A percentile compares a stretch with the other conserved stretches of the same genome.
phyloP scores from a whole-genome alignment of 1,140 invertebrate genomes.

The Probaryconus sp. region DNA sequence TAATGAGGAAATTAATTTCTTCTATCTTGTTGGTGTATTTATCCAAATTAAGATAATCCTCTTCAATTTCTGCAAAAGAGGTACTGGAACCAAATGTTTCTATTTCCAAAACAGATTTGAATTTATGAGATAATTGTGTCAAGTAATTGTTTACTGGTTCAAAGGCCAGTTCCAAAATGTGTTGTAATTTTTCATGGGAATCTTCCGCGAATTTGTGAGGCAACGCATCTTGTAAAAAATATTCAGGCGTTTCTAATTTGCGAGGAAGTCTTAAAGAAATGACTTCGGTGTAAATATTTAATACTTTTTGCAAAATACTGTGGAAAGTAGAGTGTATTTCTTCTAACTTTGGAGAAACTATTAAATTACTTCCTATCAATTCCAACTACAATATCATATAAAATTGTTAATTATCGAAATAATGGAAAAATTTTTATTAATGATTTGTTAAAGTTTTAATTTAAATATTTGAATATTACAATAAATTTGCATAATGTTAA shows the following conservation, averaged over 20 bases:
- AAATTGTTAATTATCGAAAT: too few species aligned
- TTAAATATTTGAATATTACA: too few species aligned
- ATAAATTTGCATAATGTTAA: too few species aligned
- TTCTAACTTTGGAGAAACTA: slow-evolving; percentile 69
- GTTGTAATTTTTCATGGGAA: slow-evolving; percentile 64
- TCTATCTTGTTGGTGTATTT: slow-evolving; percentile 80
- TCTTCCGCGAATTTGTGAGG: slow-evolving; percentile 65
- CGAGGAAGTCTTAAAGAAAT: slow-evolving; percentile 75
- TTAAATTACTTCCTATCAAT: slow-evolving; percentile 71
- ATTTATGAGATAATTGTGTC: slow-evolving; percentile 65
- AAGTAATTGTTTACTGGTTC: slow-evolving; percentile 71
- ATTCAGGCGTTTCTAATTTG: slow-evolving; percentile 44
- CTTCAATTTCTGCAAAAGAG: too few species aligned
- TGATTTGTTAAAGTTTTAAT: too few species aligned
- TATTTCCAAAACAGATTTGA: slow-evolving; percentile 69
- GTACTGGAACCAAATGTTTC: slow-evolving; percentile 62
- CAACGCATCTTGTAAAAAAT: slow-evolving; percentile 40
- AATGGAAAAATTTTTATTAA: too few species aligned
- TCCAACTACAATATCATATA: slow-evolving; percentile 69
- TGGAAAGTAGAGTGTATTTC: slow-evolving; percentile 71
- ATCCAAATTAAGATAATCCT: slow-evolving; percentile 76
- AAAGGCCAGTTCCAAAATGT: slow-evolving; percentile 68
- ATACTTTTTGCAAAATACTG: slow-evolving; percentile 72
- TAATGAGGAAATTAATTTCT: slow-evolving; percentile 80
- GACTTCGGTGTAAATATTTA: slow-evolving; percentile 71